Percentiles rank a stretch among this genome's conserved stretches.
These are phyloP conservation scores for Egretta garzetta DNA, from an alignment of 2,113 vertebrate genomes.

Conservation along the genomic window DNA sequence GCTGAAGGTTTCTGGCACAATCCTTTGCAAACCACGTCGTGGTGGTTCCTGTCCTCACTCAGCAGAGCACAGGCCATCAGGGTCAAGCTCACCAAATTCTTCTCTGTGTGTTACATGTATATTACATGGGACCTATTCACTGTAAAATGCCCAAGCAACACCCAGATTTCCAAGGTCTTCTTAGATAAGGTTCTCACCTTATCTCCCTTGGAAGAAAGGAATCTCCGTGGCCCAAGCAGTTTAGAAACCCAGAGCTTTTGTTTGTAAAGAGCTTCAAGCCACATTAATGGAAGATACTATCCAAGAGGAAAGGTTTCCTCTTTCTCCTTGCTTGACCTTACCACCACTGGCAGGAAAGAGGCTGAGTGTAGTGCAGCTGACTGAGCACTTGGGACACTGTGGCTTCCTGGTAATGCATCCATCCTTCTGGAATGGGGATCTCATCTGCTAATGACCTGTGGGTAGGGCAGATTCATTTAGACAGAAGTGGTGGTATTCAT, in stretches of 20 bases:
- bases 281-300: not conserved
- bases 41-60: not conserved
- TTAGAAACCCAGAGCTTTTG: not conserved
- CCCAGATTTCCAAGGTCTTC: not conserved
- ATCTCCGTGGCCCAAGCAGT: not conserved
- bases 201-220: not conserved
- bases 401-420: not conserved
- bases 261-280: not conserved
- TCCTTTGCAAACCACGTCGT: not conserved
- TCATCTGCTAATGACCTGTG: not conserved
- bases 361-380: not conserved
- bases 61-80: not conserved
- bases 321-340: not conserved
- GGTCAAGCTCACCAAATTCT: not conserved
- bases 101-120: not conserved
- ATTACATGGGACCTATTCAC: not conserved
- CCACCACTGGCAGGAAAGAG: not conserved
- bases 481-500: not conserved
- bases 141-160: not conserved
- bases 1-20: not conserved
- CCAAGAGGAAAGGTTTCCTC: not conserved
- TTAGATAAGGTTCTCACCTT: not conserved
- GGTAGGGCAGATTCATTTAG: not conserved
- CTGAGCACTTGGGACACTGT: not conserved
- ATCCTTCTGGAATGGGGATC: not conserved